Evolutionary conservation across 2,113 vertebrate genomes (phyloP), one percentile per base, ranked within the genome.

Genomic region (Bubo blakistoni): DNA sequence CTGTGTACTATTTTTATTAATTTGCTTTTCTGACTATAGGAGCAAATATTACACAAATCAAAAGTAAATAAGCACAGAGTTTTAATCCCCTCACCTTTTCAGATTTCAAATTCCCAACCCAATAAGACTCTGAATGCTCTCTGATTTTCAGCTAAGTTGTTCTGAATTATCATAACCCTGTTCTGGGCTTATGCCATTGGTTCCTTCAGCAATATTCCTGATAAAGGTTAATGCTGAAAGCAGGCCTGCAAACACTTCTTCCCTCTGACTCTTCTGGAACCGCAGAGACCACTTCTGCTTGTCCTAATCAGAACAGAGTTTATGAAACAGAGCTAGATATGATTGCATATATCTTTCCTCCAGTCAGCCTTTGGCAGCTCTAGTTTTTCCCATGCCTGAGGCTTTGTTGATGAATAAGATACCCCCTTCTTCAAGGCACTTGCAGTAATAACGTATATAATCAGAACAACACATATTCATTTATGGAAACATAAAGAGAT

Each of bases 31-130:
- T 88, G 27, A 70, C 11, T 90, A 36, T 30, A 84, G 72, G 58
- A 91, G 79, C 25, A 96, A 95, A 94, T 72, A 97, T 88, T 88
- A 44, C 27, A 63, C 44, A 86, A 85, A 65, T 79, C 71, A 89
- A 85, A 91, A 88, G 59, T 49, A 51, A 90, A 85, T n/a, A 78
- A 54, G 12, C 57, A 59, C 14, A 11, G 51, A 94, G n/a, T 40
- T 88, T 92, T 88, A 92, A 95, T 55, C 10, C 32, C 44, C 6
- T 85, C 42, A 86, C 73, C 36, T 92, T 90, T n/a, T 42, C 36
- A 76, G 26, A 90, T 61, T 58, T 77, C 52, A 85, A 89, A 51
- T 82, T 93, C 46, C 38, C 71, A 94, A 27, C 29, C 12, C 55
- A 74, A 62, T 57, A 95, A 94, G 5, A 15, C 32, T 91, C 67